Evolutionary conservation across 53 echinoderm and acorn worm species (phyloP).

Genomic region (Holothuria leucospilota): DNA sequence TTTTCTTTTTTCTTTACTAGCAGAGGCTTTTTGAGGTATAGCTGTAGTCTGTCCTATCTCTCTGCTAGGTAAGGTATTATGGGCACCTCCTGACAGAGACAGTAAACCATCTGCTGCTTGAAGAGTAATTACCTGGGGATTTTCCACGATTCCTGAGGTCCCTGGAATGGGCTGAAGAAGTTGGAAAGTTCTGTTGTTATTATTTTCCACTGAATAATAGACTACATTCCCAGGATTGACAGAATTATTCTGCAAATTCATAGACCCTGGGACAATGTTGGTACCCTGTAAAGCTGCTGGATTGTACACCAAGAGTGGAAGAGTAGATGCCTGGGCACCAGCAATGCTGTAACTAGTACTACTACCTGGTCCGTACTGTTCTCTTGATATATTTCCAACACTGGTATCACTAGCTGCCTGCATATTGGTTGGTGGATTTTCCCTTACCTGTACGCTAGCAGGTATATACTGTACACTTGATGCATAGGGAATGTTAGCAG

Average conservation of each 20-base stretch:
- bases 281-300: no score
- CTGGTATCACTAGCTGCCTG: no score
- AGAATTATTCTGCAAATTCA: background rate
- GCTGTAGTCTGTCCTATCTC: background rate
- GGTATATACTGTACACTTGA: no score
- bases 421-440: no score
- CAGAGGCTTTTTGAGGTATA: background rate
- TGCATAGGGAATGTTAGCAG: no score
- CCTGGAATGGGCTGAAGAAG: background rate
- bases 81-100: background rate
- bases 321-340: background rate
- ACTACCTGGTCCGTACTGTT: no score
- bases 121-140: conserved; percentile 6
- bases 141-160: no score
- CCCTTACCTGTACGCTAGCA: no score
- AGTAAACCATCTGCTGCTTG: conserved; percentile 26
- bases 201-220: background rate
- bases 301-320: background rate
- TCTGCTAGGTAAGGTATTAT: background rate
- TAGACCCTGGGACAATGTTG: background rate
- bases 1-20: no score
- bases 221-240: background rate
- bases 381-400: no score
- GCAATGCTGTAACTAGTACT: background rate
- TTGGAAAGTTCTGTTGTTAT: background rate